A percentile compares a stretch with the other conserved stretches of the same genome.
phyloP scores from a whole-genome alignment of 1,140 invertebrate species.

The Megalonaias nervosa region DNA sequence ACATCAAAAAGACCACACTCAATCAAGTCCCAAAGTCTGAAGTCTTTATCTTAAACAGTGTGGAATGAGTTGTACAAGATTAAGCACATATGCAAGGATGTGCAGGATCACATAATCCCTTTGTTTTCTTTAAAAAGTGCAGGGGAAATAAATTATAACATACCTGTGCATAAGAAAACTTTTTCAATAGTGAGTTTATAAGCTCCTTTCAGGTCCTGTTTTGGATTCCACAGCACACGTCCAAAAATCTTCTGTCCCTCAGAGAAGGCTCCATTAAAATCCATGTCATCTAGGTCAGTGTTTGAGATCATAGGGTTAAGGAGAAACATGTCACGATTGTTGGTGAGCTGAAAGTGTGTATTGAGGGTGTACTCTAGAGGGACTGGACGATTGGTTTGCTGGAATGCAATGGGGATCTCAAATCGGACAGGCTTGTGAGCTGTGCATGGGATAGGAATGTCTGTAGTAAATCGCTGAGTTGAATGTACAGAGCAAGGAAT shows the following conservation, averaged over 20 bases:
- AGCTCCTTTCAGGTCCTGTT: slow-evolving; percentile 70
- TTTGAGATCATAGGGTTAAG: slow-evolving; percentile 59
- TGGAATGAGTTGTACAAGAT: too few species aligned
- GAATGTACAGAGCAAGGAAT: slow-evolving; percentile 71
- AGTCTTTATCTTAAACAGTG: too few species aligned
- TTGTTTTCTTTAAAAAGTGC: too few species aligned
- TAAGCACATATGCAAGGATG: too few species aligned
- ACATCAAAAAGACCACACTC: too few species aligned
- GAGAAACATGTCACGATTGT: slow-evolving; percentile 68
- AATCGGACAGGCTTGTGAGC: slow-evolving; percentile 69
- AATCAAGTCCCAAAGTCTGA: too few species aligned
- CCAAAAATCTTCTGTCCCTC: slow-evolving; percentile 72
- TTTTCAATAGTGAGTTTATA: slow-evolving; percentile 71
- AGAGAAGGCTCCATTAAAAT: slow-evolving; percentile 64
- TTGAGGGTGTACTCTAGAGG: slow-evolving; percentile 72
- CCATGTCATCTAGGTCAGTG: slow-evolving; percentile 60
- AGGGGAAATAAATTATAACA: not conserved
- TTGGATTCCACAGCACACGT: slow-evolving; percentile 72
- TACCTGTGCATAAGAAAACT: slow-evolving; percentile 73
- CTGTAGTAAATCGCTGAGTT: slow-evolving; percentile 58
- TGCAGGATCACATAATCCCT: too few species aligned
- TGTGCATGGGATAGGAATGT: slow-evolving; percentile 61
- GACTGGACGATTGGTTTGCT: slow-evolving; percentile 72
- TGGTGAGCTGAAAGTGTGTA: slow-evolving; percentile 73
- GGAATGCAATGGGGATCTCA: slow-evolving; percentile 72